Base-by-base conservation (phyloP, 2,797 vertebrate genomes). In the Aplochiton taeniatus region DNA sequence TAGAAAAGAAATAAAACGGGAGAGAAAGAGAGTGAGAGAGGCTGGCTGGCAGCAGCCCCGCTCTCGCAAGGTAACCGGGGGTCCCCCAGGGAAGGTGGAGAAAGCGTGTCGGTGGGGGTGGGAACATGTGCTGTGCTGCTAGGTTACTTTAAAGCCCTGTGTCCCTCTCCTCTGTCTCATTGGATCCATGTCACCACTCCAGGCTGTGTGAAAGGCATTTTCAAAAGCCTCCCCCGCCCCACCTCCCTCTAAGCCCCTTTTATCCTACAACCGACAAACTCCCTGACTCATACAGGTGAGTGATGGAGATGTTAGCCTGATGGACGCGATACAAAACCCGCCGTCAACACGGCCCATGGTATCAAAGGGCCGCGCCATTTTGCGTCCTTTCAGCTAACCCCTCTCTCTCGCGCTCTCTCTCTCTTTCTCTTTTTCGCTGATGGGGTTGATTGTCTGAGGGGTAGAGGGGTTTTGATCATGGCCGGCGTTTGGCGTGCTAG, bases 151-250 rank as follows among this genome's bases (percentile, higher is more conserved):
- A 92, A 93, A 94, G 91, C 88, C 89, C 90, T 91, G 91, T 92
- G 93, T 90, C 93, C 91, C 85, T 88, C 91, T 93, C 89, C 88
- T 92, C 93, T 95, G 94, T 96, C 95, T 96, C 94, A 96, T 95
- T 95, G 93, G 94, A 96, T 98, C 95, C 95, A 88, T 98, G 96
- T 97, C 96, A 95, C 90, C 91, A 92, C 91, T 94, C 92, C 91
- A 87, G 91, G 91, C 93, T 93, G 91, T 91, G 92, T 93, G 89
- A 90, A 92, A 91, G 93, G 90, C 87, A 93, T 94, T 92, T 94
- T 92, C 87, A 93, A 78, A 89, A 80, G 18, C 54, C 16, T 49
- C 16, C 43, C 12, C 54, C 11, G 9, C 19, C 20, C 20, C 19
- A 1, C 5, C 12, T 11, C 0, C 60, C 58, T 55, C n/a, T 44